These are phyloP conservation scores for Bombylius major DNA, from an alignment of 2,888 invertebrate genomes.

Conservation along the genomic window DNA sequence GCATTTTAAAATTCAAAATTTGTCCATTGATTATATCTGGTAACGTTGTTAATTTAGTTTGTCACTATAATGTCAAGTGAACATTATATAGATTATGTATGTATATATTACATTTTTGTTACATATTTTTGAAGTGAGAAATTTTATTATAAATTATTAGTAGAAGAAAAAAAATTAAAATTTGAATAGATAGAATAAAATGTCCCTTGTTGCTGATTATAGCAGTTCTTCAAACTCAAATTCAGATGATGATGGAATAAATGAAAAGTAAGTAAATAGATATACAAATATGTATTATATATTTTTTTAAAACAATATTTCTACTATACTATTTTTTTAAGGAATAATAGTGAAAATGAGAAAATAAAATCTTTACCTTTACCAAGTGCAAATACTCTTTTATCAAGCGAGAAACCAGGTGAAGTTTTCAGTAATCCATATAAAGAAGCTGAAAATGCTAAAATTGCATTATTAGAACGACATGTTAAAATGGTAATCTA, in stretches of 20 bases:
- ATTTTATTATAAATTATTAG: no score
- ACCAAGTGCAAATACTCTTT: slow-evolving; percentile 27
- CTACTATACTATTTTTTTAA: neutral
- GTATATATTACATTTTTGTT: no score
- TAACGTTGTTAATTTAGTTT: no score
- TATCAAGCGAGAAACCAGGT: slow-evolving; percentile 21
- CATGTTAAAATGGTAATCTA: slow-evolving; percentile 78
- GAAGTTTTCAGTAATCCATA: slow-evolving; percentile 77
- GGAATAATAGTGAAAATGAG: neutral
- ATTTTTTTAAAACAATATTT: neutral
- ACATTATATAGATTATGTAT: no score
- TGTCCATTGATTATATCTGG: no score
- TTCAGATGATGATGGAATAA: slow-evolving; percentile 8
- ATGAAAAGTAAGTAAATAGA: neutral
- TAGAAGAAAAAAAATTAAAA: no score
- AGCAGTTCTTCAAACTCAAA: slow-evolving; percentile 20
- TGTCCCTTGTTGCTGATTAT: slow-evolving; percentile 29
- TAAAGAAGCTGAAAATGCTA: slow-evolving; percentile 71
- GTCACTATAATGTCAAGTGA: no score
- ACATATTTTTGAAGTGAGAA: no score
- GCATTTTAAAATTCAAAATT: no score
- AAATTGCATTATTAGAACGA: slow-evolving; percentile 74
- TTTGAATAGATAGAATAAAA: neutral
- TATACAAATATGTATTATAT: no score
- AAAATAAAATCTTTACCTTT: neutral